A percentile compares a stretch with the other conserved stretches of the same genome.
These are phyloP conservation scores for Arctopsyche grandis DNA, from an alignment of 1,140 invertebrate species.

Conservation along the genomic window DNA sequence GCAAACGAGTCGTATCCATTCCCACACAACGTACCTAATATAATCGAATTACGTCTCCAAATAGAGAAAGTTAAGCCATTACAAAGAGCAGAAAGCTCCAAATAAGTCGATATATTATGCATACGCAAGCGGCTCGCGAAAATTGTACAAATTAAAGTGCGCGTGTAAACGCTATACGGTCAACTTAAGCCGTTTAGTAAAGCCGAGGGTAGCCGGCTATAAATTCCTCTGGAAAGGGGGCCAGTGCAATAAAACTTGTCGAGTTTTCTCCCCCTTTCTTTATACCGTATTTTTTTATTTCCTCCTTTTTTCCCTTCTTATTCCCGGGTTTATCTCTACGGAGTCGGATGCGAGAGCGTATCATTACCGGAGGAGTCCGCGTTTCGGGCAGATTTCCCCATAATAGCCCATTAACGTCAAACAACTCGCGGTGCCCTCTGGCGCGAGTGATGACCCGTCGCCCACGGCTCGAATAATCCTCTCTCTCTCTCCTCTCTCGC, in stretches of 20 bases:
- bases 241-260: slow-evolving; percentile 7
- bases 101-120: no score
- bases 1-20: no score
- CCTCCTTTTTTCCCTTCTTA: background rate
- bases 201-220: background rate
- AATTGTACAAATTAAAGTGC: no score
- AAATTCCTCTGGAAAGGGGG: background rate
- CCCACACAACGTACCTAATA: no score
- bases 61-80: no score
- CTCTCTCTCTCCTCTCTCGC: no score
- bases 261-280: background rate
- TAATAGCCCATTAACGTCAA: slow-evolving; percentile 30
- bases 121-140: no score
- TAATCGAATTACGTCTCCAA: no score
- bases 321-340: background rate
- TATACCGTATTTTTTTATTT: slow-evolving; percentile 9
- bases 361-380: background rate
- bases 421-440: background rate
- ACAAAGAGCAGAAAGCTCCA: no score
- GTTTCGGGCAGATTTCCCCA: slow-evolving; percentile 7
- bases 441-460: slow-evolving; percentile 5
- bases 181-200: background rate
- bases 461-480: background rate
- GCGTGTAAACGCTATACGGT: background rate
- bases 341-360: background rate